phyloP scores from a whole-genome alignment of 2,888 invertebrate species.

The Gortyna flavago region DNA sequence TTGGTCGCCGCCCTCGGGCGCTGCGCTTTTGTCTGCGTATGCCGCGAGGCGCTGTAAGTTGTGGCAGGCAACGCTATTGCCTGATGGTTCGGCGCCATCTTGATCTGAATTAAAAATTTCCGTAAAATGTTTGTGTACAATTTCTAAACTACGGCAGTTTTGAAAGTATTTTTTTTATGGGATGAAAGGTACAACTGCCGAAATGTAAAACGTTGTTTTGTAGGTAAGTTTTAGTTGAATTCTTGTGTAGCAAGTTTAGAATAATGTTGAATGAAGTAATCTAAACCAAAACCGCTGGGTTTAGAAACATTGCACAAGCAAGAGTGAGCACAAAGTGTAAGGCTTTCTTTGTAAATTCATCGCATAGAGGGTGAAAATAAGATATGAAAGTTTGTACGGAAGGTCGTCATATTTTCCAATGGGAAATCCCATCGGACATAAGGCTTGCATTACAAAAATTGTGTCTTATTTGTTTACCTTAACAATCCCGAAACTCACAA shows the following conservation, averaged over 20 bases:
- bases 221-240: background rate
- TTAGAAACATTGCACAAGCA: background rate
- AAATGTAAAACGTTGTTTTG: background rate
- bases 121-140: background rate
- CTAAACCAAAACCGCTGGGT: background rate
- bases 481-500: background rate
- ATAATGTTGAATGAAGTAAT: background rate
- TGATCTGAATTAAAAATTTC: slow-evolving; percentile 91
- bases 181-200: background rate
- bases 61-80: slow-evolving; percentile 96
- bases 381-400: background rate
- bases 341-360: background rate
- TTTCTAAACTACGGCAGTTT: background rate
- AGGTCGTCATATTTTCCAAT: background rate
- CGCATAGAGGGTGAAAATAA: background rate
- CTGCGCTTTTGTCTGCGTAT: slow-evolving; percentile 90
- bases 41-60: slow-evolving; percentile 94
- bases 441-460: background rate
- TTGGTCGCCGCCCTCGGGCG: slow-evolving; percentile 80
- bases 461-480: background rate
- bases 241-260: background rate
- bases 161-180: background rate
- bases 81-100: slow-evolving; percentile 98
- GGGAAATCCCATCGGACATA: background rate
- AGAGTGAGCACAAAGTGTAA: background rate